A percentile compares a stretch with the other conserved stretches of the same genome.
These are phyloP conservation scores for Cinclus cinclus DNA, from an alignment of 2,113 vertebrate species.

Conservation along the genomic window DNA sequence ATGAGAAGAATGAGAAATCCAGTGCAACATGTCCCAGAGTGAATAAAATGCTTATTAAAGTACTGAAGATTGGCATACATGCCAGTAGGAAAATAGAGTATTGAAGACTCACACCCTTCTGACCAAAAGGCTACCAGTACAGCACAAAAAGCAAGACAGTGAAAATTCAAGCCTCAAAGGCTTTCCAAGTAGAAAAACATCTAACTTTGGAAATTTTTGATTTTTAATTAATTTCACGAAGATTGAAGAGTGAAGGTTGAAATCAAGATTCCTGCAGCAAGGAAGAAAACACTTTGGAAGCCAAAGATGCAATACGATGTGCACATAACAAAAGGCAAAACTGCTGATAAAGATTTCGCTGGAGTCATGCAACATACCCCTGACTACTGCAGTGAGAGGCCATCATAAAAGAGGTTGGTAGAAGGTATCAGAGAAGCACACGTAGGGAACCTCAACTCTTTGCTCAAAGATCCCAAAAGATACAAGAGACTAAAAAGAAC, in stretches of 20 bases:
- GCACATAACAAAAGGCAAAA: not conserved
- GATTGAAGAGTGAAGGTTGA: not conserved
- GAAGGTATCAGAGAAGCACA: fast-evolving
- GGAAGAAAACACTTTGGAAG: not conserved
- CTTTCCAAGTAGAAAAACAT: not conserved
- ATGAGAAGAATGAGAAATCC: not conserved
- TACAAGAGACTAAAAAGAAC: not conserved
- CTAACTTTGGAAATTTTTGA: not conserved
- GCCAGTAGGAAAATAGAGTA: not conserved
- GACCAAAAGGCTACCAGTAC: not conserved
- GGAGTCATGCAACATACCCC: not conserved
- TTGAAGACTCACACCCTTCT: not conserved
- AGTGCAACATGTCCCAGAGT: not conserved
- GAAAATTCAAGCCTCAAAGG: not conserved
- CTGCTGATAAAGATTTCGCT: not conserved
- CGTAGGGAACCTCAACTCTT: not conserved
- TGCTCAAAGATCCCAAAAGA: not conserved
- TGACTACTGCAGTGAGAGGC: not conserved
- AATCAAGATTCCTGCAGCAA: not conserved
- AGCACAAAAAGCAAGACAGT: not conserved
- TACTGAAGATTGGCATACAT: not conserved
- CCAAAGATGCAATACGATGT: not conserved
- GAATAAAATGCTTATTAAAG: not conserved
- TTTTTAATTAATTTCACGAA: not conserved
- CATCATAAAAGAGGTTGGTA: not conserved